phyloP scores from a whole-genome alignment of 35 echinoderm and acorn worm species.

The Ptychodera flava region DNA sequence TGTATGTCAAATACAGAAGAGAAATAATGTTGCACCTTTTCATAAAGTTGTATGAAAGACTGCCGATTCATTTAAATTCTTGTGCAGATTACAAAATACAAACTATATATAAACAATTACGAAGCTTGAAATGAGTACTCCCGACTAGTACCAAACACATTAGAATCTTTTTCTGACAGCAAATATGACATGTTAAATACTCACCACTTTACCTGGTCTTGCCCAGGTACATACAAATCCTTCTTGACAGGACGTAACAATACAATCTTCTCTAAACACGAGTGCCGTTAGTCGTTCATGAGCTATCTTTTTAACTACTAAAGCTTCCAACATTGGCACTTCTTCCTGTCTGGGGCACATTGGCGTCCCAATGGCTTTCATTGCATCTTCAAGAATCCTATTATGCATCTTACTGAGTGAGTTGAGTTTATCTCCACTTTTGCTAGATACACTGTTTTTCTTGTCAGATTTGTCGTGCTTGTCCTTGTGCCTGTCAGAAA shows the following conservation, averaged over 20 bases:
- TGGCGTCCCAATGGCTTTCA: conserved; percentile 72
- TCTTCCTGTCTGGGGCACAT: conserved; percentile 91
- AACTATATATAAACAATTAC: too few relatives aligned
- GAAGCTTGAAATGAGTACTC: too few relatives aligned
- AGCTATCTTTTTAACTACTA: conserved; percentile 90
- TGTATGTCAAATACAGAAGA: too few relatives aligned
- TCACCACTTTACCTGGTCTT: conserved; percentile 98
- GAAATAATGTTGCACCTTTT: background rate
- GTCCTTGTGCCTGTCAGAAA: conserved; percentile 38
- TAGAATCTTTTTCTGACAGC: too few relatives aligned
- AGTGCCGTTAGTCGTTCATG: conserved; percentile 84
- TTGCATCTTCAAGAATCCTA: conserved; percentile 64
- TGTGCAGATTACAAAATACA: too few relatives aligned
- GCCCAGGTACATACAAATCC: conserved; percentile 97
- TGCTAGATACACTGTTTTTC: conserved; percentile 86
- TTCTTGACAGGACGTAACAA: conserved; percentile 92
- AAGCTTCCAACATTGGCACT: conserved; percentile 75
- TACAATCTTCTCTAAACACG: conserved; percentile 89
- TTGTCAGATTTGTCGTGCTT: conserved; percentile 90
- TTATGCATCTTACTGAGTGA: conserved; percentile 82
- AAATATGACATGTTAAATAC: conserved; percentile 17
- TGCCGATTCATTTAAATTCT: too few relatives aligned
- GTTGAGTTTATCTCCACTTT: conserved; percentile 72
- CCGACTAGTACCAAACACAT: too few relatives aligned
- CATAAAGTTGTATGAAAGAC: background rate